A percentile compares a stretch with the other conserved stretches of the same genome.
phyloP scores from a whole-genome alignment of 1,140 invertebrate genomes.

The Anagrus nilaparvatae region DNA sequence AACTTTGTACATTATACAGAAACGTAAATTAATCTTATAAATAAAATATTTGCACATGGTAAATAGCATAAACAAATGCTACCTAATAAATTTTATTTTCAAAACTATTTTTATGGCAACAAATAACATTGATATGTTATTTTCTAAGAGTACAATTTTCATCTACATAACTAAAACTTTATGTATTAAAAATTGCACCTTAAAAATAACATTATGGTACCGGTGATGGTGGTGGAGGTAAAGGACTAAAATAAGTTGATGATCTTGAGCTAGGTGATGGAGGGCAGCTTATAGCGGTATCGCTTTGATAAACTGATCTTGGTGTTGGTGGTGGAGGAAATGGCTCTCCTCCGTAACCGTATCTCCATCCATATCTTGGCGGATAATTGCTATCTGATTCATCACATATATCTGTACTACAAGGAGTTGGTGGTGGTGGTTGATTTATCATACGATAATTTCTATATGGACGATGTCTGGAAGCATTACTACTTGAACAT shows the following conservation, averaged over 20 bases:
- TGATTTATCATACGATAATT: constrained; percentile 66
- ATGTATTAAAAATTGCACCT: constrained; percentile 9
- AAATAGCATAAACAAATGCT: constrained; percentile 14
- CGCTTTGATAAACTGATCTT: constrained; percentile 57
- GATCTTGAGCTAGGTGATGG: constrained; percentile 65
- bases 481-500: constrained; percentile 41
- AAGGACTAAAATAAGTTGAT: constrained; percentile 58
- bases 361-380: no score
- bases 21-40: constrained; percentile 19
- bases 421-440: constrained; percentile 83
- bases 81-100: not conserved
- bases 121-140: not conserved
- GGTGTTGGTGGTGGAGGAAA: constrained; percentile 75
- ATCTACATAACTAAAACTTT: not conserved
- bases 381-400: constrained; percentile 62
- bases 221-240: constrained; percentile 58
- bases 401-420: constrained; percentile 83
- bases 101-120: not conserved
- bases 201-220: constrained; percentile 37
- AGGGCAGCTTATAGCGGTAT: constrained; percentile 51
- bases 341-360: constrained; percentile 55
- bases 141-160: not conserved
- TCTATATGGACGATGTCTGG: constrained; percentile 52
- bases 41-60: constrained; percentile 31
- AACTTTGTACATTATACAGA: constrained; percentile 25